A percentile compares a stretch with the other conserved stretches of the same genome.
These are phyloP conservation scores for Notolabrus celidotus DNA, from an alignment of 2,797 vertebrate genomes.

Conservation along the genomic window DNA sequence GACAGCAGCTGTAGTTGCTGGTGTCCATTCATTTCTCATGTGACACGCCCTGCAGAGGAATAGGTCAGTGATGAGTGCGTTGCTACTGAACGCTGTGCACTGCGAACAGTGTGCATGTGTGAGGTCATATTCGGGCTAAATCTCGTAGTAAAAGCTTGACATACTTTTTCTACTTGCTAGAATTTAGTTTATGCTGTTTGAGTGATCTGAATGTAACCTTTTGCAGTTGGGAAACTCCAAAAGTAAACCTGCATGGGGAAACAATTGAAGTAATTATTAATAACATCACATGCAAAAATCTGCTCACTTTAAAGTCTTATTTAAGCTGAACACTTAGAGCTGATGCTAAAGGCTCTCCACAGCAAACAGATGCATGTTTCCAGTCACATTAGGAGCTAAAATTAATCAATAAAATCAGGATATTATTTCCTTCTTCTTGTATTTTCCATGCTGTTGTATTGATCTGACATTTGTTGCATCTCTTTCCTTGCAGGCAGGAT, in stretches of 20 bases:
- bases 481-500: not conserved
- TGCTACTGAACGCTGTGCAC: conserved; percentile 28
- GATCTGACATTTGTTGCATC: not conserved
- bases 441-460: not conserved
- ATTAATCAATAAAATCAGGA: too few species aligned
- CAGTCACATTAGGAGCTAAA: too few species aligned
- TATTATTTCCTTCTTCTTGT: not conserved
- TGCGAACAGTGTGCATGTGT: conserved; percentile 15
- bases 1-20: conserved; percentile 28
- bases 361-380: too few species aligned
- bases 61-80: conserved; percentile 30
- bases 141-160: not conserved
- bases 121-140: not conserved
- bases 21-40: conserved; percentile 34
- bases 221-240: not conserved
- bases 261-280: conserved; percentile 2
- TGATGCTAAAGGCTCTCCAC: too few species aligned
- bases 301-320: conserved; percentile 22
- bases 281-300: conserved; percentile 9
- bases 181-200: not conserved
- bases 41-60: conserved; percentile 68
- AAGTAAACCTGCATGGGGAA: not conserved
- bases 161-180: not conserved
- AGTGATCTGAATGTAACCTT: not conserved
- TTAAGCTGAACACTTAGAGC: conserved; percentile 12